Conservation (phyloP, 2,888 invertebrate species). For the Nemurella pictetii region DNA sequence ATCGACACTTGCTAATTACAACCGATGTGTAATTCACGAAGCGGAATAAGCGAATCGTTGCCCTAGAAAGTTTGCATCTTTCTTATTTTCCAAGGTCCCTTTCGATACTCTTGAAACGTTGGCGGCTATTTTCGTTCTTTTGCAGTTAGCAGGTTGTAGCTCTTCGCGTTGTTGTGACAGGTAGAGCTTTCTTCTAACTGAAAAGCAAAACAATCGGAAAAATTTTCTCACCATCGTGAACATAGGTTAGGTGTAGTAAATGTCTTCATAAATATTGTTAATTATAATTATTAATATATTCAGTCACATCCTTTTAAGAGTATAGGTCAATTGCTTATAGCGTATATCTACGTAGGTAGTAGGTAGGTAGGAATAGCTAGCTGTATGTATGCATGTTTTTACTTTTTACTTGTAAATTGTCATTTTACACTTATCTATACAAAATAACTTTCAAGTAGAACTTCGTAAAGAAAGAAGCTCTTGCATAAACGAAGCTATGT, state of each 20-base stretch:
- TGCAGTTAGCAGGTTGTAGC: too few relatives aligned
- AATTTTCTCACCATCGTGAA: not conserved
- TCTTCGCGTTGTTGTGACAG: too few relatives aligned
- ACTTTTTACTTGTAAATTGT: not conserved
- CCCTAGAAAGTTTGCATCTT: too few relatives aligned
- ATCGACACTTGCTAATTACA: too few relatives aligned
- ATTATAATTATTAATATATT: not conserved
- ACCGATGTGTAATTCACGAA: too few relatives aligned
- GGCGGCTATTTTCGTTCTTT: too few relatives aligned
- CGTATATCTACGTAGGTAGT: too few relatives aligned
- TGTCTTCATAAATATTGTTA: not conserved
- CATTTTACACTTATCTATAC: not conserved
- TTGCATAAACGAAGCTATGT: not conserved
- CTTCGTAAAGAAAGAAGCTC: not conserved
- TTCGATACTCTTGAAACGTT: too few relatives aligned
- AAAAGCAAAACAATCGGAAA: not conserved
- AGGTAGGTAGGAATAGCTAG: too few relatives aligned
- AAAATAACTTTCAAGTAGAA: not conserved
- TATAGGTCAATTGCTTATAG: not conserved
- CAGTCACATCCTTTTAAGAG: not conserved
- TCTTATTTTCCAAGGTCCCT: too few relatives aligned
- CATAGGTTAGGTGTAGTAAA: not conserved
- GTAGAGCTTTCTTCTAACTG: too few relatives aligned
- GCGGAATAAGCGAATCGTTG: too few relatives aligned
- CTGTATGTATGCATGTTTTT: not conserved